Base-by-base conservation (phyloP, 2,888 invertebrate species). In the Germaria angustata region DNA sequence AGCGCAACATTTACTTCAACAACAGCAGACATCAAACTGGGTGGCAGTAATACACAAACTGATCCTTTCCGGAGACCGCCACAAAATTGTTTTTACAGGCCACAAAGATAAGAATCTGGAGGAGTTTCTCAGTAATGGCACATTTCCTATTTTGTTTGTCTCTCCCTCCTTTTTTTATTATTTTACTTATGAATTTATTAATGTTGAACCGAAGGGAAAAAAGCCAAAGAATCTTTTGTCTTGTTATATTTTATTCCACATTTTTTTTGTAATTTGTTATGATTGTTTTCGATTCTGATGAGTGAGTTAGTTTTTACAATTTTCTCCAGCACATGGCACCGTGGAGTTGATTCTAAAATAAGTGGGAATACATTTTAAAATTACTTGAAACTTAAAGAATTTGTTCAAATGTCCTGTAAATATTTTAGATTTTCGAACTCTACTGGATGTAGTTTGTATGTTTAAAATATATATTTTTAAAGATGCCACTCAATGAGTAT, bases 251-350 rank as follows among this genome's bases (percentile, higher is more conserved):
- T 49, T 20, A 8, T 6, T 41, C 20, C 34, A 41, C 20, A 2
- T 63, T 41, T n/a, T 34, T 55, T 46, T 41, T 77, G 61, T 78
- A 69, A 78, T 78, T 80, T 80, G 72, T 66, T 66, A 80, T 66
- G 66, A 80, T 73, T 73, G 66, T 72, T 73, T 80, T 72, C 59
- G 68, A 66, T 80, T 66, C 51, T 73, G 79, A 59, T 80, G 72
- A 79, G 72, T 72, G 59, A 80, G 53, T 61, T 68, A 51, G 20
- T 63, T 76, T 76, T 49, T 11, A 65, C 51, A 61, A 68, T 55
- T 63, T 39, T 46, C 46, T 44, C 44, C 4, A 57, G 65, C 46
- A 8, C 22, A 65, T 61, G 39, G 28, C 32, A 53, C 53, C 28
- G 15, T 53, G 53, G 32, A 8, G 13, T 7, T 5, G 28, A 28